A percentile compares a stretch with the other conserved stretches of the same genome.
phyloP scores from a whole-genome alignment of 2,888 invertebrate genomes.

The Onthophagus sagittarius region DNA sequence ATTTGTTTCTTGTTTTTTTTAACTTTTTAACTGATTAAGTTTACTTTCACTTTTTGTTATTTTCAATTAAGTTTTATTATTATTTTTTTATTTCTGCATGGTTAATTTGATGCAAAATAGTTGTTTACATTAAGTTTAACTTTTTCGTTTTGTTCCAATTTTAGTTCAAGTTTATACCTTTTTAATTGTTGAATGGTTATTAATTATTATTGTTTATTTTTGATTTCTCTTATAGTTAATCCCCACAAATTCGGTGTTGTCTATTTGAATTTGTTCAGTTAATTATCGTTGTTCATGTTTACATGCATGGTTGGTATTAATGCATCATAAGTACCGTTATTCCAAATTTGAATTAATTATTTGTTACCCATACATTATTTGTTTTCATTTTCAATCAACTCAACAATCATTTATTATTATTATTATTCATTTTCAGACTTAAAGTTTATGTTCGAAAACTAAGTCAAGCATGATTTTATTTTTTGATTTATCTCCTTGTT shows the following conservation, averaged over 20 bases:
- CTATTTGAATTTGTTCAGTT: background rate
- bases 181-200: background rate
- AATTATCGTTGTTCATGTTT: background rate
- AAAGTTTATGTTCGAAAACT: no score
- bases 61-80: conserved; percentile 1
- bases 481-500: background rate
- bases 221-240: background rate
- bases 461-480: no score
- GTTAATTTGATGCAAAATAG: background rate
- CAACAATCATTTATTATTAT: no score
- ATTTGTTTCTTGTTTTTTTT: no score
- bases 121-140: background rate
- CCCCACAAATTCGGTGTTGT: background rate
- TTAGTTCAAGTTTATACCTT: background rate
- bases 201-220: background rate
- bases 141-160: background rate
- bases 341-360: background rate
- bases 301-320: background rate
- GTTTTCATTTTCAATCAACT: background rate
- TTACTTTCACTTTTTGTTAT: background rate
- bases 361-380: background rate
- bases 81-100: background rate
- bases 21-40: background rate
- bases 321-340: background rate
- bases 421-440: no score